A percentile compares a stretch with the other conserved stretches of the same genome.
Evolutionary conservation across 2,888 invertebrate species (phyloP).

Genomic region (Acleris emargana): DNA sequence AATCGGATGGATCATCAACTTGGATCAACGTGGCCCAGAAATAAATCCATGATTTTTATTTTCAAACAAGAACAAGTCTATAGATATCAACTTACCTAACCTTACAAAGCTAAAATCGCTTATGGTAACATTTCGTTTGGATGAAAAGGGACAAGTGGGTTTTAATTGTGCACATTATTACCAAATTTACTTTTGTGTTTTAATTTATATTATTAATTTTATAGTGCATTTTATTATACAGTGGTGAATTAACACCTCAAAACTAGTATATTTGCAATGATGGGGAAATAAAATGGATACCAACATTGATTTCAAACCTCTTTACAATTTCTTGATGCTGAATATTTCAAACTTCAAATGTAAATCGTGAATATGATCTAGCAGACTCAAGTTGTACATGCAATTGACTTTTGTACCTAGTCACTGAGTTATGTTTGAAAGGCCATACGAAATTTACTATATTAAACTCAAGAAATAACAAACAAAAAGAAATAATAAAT

Average conservation of each 20-base stretch:
- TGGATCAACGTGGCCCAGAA: no score
- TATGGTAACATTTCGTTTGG: no score
- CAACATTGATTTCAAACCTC: constrained; percentile 26
- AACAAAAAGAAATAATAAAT: constrained; percentile 25
- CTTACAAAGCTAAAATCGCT: neutral
- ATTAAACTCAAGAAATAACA: neutral
- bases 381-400: no score
- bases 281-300: constrained; percentile 2
- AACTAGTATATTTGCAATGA: neutral
- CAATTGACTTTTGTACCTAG: no score
- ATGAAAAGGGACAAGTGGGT: no score
- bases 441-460: neutral
- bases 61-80: neutral
- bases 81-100: neutral
- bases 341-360: neutral
- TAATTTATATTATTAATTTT: constrained; percentile 2
- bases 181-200: neutral
- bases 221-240: constrained; percentile 3
- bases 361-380: no score
- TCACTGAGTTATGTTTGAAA: neutral
- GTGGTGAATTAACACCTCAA: neutral
- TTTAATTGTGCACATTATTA: neutral
- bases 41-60: no score
- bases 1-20: no score
- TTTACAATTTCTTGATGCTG: constrained; percentile 20